Evolutionary conservation across 2,888 invertebrate genomes (phyloP), one percentile per base, ranked within the genome.

Genomic region (Drosophila robusta): DNA sequence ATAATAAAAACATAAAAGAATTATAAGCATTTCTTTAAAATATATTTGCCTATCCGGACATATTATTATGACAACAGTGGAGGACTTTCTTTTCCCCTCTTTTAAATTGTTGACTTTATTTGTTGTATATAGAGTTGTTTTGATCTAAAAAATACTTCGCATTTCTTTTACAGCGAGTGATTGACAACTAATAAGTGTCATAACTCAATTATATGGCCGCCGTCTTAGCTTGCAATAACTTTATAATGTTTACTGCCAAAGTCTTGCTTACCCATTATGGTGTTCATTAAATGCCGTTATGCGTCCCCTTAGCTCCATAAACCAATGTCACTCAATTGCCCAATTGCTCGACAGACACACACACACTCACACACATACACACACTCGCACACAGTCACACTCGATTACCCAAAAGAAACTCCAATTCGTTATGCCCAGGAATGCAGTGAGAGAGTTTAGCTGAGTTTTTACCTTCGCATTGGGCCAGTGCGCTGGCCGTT

Each of bases 281-380:
- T 44, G 57, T 38, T 61, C 63, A 65, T 69, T 52, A 54, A 58
- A 46, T 57, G 60, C 52, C 42, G 41, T 49, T 56, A 70, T 56
- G 52, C 34, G 55, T 57, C 41, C 55, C 56, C 46, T 47, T 22
- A 41, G 16, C 57, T 24, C 34, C 64, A 77, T 64, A 79, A 72
- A 58, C 65, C 73, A 78, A 71, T 76, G 78, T 72, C 83, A 80
- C 68, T 70, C 75, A 76, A 74, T 75, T 76, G 70, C 54, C 73
- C 75, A 84, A 89, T 84, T 78, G 70, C 54, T 64, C 42, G 51
- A 58, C 56, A 69, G 56, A 18, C 39, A 51, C 4, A 52, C 6
- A 41, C 18, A 41, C 29, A 29, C 6, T 9, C 9, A 29, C 41
- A 50, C 26, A 68, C 18, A 41, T 12, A 45, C 9, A 32, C 41